A percentile compares a stretch with the other conserved stretches of the same genome.
Conservation (phyloP, 2,113 vertebrate genomes). For the Zosterops japonicus region DNA sequence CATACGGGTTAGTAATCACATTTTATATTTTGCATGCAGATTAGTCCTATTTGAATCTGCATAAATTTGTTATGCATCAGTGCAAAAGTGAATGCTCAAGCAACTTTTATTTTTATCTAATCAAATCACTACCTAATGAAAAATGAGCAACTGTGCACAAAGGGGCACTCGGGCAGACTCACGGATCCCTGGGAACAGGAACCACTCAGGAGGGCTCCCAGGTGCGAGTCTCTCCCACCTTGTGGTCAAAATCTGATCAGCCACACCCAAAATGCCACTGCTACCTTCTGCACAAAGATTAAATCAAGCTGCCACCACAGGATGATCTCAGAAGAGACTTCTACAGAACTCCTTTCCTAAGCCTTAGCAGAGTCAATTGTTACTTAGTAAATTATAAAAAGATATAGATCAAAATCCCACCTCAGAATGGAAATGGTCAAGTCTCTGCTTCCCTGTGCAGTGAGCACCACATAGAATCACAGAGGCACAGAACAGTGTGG, state of each 20-base stretch:
- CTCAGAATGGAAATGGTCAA: neutral
- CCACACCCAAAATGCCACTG: neutral
- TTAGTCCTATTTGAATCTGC: conserved; percentile 74
- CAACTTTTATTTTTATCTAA: conserved; percentile 84
- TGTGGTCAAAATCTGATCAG: neutral
- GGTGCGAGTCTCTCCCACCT: fast-evolving
- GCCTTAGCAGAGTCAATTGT: neutral
- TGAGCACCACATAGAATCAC: fast-evolving
- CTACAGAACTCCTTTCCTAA: neutral
- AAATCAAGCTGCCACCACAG: neutral
- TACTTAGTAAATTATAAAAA: neutral
- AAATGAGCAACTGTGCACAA: conserved; percentile 69
- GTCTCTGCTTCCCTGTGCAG: neutral
- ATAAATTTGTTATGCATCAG: conserved; percentile 77
- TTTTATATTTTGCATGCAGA: conserved; percentile 76
- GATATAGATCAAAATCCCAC: neutral
- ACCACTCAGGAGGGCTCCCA: neutral
- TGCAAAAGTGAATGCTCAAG: conserved; percentile 77
- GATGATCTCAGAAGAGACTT: neutral
- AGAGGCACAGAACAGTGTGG: neutral
- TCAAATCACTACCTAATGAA: conserved; percentile 79
- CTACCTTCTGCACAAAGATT: neutral
- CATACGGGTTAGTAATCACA: conserved; percentile 71
- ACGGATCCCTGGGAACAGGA: neutral
- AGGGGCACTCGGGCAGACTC: conserved; percentile 28